Base-by-base conservation (phyloP, 2,888 invertebrate genomes). In the Drosophila cyrtoloma region DNA sequence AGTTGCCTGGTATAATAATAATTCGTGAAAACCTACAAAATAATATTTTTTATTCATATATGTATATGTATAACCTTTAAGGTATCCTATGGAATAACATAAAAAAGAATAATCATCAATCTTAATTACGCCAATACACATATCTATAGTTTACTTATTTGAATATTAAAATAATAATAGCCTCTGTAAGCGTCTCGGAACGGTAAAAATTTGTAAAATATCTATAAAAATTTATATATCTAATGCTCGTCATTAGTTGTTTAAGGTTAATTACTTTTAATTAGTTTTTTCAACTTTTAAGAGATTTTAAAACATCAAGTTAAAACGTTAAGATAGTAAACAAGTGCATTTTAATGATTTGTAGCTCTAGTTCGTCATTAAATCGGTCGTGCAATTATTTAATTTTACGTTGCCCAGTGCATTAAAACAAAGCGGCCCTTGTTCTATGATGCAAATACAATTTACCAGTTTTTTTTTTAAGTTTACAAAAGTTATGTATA, bases 361-460 rank as follows among this genome's bases (percentile, higher is more conserved):
- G n/a, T 14, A 16, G n/a, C 30, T 44, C 10, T 32, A 42, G 42
- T n/a, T 22, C 12, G 39, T 39, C 12, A 57, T 57, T n/a, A n/a
- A 57, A 57, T 28, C 22, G 14, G n/a, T 22, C 30, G 7, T 39
- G 39, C n/a, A 42, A 30, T 57, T 42, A 57, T 57, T 42, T n/a
- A 9, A 30, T 58, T 9, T 3, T n/a, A 22, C 39, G 19, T 30
- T 30, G 6, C 19, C 5, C 12, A 37, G n/a, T 57, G 39, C 39
- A 30, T 16, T 30, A n/a, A 22, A 30, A 56, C 52, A n/a, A 52
- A 22, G 22, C 47, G 22, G 22, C 44, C 4, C 22, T 47, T 47
- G 14, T 4, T 47, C 10, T 19, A 19, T 19, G 28, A 10, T 16
- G 19, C 22, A 47, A 22, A 47, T 22, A 44, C 22, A 22, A 42